Conservation (phyloP, 1,140 invertebrate species). For the Vollenhovia emeryi region DNA sequence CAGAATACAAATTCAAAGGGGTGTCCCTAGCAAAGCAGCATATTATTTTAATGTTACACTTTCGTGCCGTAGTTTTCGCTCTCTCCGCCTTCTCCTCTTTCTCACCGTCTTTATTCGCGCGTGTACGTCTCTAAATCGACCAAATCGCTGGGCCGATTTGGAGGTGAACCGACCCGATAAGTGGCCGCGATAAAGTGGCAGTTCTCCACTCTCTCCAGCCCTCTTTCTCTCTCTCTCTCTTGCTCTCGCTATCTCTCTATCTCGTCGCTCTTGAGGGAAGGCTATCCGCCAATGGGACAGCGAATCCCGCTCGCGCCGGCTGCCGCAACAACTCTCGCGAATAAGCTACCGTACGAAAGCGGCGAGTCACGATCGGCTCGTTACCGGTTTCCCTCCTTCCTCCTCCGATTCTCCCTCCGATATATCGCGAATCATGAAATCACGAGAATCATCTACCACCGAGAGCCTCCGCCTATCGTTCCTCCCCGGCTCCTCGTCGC, state of each 20-base stretch:
- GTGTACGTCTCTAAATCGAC: conserved; percentile 53
- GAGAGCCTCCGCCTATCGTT: conserved; percentile 36
- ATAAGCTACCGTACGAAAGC: conserved; percentile 80
- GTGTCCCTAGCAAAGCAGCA: not conserved
- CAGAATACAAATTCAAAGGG: not conserved
- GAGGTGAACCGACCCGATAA: conserved; percentile 69
- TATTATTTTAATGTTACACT: conserved; percentile 21
- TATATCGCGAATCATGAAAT: conserved; percentile 80
- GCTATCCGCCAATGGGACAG: conserved; percentile 52
- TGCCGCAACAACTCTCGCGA: conserved; percentile 71
- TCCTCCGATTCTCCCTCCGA: conserved; percentile 55
- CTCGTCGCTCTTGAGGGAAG: conserved; percentile 19
- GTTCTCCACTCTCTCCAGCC: conserved; percentile 53
- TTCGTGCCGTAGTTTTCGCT: not conserved
- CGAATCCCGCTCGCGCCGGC: conserved; percentile 48
- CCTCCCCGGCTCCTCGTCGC: not conserved
- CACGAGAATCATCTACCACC: conserved; percentile 71
- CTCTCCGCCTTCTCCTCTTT: not conserved
- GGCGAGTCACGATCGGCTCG: conserved; percentile 83
- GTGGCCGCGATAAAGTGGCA: conserved; percentile 71
- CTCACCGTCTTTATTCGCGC: conserved; percentile 4
- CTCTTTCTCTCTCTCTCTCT: not conserved
- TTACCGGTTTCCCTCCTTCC: conserved; percentile 67
- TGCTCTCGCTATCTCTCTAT: not conserved
- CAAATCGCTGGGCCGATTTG: conserved; percentile 70